phyloP scores from a whole-genome alignment of 2,113 vertebrate genomes.

The Talpa occidentalis region DNA sequence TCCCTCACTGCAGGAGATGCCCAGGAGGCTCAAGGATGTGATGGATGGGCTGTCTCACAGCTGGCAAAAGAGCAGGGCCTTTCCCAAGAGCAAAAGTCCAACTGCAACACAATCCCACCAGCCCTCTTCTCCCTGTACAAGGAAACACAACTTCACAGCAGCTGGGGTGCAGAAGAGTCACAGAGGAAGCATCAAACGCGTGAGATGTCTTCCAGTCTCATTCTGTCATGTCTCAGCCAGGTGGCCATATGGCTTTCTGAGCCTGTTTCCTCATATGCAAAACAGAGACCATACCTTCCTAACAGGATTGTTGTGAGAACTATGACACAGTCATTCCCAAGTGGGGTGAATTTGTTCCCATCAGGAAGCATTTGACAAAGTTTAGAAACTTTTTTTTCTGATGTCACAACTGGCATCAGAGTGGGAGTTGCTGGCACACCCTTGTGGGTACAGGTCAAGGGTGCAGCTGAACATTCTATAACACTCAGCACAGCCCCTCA shows the following conservation, averaged over 20 bases:
- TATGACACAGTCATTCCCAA: not conserved
- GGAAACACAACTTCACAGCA: not conserved
- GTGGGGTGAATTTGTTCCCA: not conserved
- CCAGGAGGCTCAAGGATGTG: not conserved
- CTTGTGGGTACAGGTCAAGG: not conserved
- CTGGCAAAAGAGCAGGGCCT: constrained; percentile 42
- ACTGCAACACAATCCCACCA: no score
- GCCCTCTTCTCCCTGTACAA: accelerated
- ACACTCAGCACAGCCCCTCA: not conserved
- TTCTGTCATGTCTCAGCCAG: not conserved
- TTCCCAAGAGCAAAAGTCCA: not conserved
- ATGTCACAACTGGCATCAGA: no score
- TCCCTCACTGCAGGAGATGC: not conserved
- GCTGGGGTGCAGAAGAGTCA: not conserved
- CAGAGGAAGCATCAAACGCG: not conserved
- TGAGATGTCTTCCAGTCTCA: not conserved
- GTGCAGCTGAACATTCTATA: not conserved
- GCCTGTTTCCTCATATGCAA: not conserved
- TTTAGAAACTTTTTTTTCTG: not conserved
- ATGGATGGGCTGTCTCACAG: constrained; percentile 28
- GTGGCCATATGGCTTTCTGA: not conserved
- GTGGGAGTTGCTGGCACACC: not conserved
- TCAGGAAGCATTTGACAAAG: not conserved
- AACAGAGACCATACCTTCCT: not conserved
- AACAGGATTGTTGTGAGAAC: not conserved